Percentiles rank a stretch among this genome's conserved stretches.
These are phyloP conservation scores for Calcarius ornatus DNA, from an alignment of 2,113 vertebrate genomes.

Conservation along the genomic window DNA sequence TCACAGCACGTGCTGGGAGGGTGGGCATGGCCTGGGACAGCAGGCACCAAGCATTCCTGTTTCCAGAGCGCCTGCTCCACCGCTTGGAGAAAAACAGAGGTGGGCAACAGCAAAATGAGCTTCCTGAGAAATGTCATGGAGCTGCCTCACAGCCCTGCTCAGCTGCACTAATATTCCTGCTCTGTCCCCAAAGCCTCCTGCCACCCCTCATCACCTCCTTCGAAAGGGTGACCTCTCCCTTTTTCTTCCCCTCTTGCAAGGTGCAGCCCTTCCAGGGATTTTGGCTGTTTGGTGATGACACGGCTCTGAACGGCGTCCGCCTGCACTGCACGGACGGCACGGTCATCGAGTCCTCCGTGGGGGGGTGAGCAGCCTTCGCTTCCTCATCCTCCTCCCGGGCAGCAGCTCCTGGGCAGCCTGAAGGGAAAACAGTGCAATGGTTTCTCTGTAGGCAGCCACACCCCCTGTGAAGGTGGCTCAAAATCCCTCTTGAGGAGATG, in stretches of 20 bases:
- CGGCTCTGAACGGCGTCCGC: neutral
- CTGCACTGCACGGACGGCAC: neutral
- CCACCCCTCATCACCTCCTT: neutral
- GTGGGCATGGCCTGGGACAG: neutral
- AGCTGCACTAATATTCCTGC: neutral
- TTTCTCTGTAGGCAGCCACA: neutral
- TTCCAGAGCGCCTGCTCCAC: neutral
- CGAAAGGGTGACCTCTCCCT: neutral
- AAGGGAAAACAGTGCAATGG: neutral
- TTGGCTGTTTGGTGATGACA: neutral
- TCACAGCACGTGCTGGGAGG: neutral
- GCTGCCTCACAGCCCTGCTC: neutral
- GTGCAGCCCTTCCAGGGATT: neutral
- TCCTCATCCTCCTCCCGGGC: neutral
- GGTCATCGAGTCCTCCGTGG: neutral
- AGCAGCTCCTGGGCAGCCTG: neutral
- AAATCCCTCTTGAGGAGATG: rapidly evolving
- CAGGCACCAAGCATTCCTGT: neutral
- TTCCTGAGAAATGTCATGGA: neutral
- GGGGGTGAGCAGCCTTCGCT: neutral
- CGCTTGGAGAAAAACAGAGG: neutral
- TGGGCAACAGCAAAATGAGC: neutral
- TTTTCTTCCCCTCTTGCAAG: neutral
- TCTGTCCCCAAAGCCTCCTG: neutral
- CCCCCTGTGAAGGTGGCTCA: neutral